Percentiles rank a stretch among this genome's conserved stretches.
Conservation (phyloP, 2,113 vertebrate genomes). For the Thomomys bottae region DNA sequence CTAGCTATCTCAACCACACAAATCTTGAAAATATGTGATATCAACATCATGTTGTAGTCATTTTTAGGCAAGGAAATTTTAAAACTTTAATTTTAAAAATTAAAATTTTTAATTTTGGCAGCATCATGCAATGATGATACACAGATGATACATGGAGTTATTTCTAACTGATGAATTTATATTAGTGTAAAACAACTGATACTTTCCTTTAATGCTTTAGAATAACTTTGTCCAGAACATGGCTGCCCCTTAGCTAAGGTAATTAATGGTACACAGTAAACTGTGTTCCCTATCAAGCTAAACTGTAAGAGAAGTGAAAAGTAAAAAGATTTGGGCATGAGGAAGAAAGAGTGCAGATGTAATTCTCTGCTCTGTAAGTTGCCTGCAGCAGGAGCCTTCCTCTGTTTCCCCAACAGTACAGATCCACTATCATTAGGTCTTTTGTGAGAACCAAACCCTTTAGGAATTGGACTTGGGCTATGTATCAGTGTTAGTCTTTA, state of each 20-base stretch:
- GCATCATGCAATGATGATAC: neutral
- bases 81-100: too few relatives aligned
- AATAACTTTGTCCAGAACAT: neutral
- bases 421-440: neutral
- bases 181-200: neutral
- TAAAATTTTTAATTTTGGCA: neutral
- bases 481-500: neutral
- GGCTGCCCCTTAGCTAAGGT: neutral
- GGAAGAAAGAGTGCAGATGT: neutral
- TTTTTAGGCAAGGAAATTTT: accelerated
- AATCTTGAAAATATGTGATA: neutral
- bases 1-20: neutral
- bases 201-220: neutral
- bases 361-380: neutral
- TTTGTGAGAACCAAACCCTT: neutral
- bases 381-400: neutral
- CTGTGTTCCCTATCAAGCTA: neutral
- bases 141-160: neutral
- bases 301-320: neutral
- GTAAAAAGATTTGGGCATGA: neutral
- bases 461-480: neutral
- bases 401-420: neutral
- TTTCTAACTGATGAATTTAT: neutral
- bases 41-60: neutral
- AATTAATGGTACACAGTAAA: neutral